Evolutionary conservation across 2,797 vertebrate genomes (phyloP), one percentile per base, ranked within the genome.

Genomic region (Setipinna tenuifilis): DNA sequence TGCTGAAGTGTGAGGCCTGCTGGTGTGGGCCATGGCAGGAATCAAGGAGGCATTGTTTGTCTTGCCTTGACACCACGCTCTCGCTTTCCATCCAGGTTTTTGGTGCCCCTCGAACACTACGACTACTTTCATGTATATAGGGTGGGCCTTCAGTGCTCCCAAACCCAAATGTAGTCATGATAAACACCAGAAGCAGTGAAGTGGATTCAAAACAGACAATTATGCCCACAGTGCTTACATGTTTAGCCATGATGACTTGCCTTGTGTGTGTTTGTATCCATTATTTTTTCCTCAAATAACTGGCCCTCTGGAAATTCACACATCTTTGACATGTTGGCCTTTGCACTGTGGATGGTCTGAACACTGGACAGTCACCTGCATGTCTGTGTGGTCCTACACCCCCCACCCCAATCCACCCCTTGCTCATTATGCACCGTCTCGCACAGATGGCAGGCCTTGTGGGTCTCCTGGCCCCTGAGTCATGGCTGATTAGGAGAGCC

Each of bases 361-460:
- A 65, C 21, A 48, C 71, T 78, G 16, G 46, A 10, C 19, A 65
- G 84, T 85, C 61, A 81, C 78, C 46, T 81, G 86, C 86, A 84
- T 87, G 87, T 88, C 88, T 83, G 83, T 85, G 80, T 87, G 87
- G 84, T 86, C 83, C 84, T 82, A 85, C 87, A 14, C 71, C 17
- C 21, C 57, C 35, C 54, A 14, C 0, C 14, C 31, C 84, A 54
- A 14, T 7, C 78, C 7, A 19, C 10, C 23, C 1, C 85, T 61
- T 85, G 82, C 88, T 87, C 89, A 90, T 88, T 84, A 90, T 68
- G 86, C 35, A 84, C 54, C 82, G 82, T 89, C 87, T 87, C 87
- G 87, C 84, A 86, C 90, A 90, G 90, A 91, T 91, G 91, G 89
- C 54, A 82, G 87, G 84, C 41, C 81, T 50, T 17, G 25, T 85